Evolutionary conservation across 2,113 vertebrate species (phyloP), one percentile per base, ranked within the genome.

Genomic region (Aegotheles bennettii): DNA sequence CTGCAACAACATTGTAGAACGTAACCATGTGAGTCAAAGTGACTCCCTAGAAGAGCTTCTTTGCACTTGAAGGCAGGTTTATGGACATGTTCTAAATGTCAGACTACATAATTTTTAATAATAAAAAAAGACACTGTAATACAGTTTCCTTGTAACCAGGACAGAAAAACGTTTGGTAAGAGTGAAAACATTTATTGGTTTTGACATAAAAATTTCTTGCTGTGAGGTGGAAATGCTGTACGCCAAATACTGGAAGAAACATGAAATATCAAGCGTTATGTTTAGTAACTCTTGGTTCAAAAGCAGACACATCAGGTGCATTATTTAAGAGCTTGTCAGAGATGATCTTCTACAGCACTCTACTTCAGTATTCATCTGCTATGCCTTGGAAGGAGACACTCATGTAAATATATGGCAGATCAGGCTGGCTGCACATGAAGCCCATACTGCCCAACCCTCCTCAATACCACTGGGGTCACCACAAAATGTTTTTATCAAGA

Each of bases 311-410:
- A 38, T 88, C 82, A 95, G 74, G 86, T 97, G 87, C 95, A 97
- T 98, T 98, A 98, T 98, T 98, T 97, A 98, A 97, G 92, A 97
- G 84, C 96, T 97, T 98, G 97, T 97, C 97, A 97, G 96, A 96
- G 90, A 97, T 85, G 89, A 96, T 97, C 91, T 97, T 91, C 95
- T 93, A 71, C 86, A 92, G 93, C 80, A 95, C 35, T 67, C 21
- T 85, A 75, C 73, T 90, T 92, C 67, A 77, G 70, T 56, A 82
- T 70, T 83, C 84, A 76, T 74, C 70, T 86, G 18, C 48, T 40
- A n/a, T 31, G 59, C 47, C 82, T 73, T 43, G 59, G 60, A 89
- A 91, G 43, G 23, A 25, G 42, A 65, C 60, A 83, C 36, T 88
- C 28, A 23, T 48, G 42, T 50, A 88, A 89, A 84, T 59, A 73